Conservation (phyloP, 2,113 vertebrate species). For the Marmota monax region DNA sequence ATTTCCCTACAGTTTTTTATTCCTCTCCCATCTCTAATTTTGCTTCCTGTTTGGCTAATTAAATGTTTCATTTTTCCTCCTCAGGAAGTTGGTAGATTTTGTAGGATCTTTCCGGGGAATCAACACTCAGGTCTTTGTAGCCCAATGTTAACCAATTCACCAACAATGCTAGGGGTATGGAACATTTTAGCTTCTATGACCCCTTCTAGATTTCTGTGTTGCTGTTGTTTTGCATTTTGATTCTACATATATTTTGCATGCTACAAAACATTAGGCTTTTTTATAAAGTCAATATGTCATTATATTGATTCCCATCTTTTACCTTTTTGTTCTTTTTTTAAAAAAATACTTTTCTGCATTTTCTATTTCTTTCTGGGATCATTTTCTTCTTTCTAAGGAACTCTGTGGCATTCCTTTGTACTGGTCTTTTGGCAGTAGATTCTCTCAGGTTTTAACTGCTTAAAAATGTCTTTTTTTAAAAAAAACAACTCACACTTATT, state of each 20-base stretch:
- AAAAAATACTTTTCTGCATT: background rate
- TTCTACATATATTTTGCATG: background rate
- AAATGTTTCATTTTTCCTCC: background rate
- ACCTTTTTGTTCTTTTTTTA: background rate
- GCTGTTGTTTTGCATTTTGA: background rate
- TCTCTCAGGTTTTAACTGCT: background rate
- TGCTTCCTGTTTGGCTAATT: background rate
- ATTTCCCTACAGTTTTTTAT: background rate
- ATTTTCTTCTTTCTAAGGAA: slow-evolving; percentile 15
- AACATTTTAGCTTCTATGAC: background rate
- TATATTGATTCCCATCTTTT: background rate
- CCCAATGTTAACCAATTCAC: background rate
- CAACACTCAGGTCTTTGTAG: background rate
- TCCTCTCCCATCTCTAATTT: background rate
- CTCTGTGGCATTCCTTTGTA: background rate
- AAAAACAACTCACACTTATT: background rate
- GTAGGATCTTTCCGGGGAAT: background rate
- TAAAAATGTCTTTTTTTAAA: background rate
- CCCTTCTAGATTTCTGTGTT: background rate
- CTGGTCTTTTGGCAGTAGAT: background rate
- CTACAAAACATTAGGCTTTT: background rate
- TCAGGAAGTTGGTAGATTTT: background rate
- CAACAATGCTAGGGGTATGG: background rate
- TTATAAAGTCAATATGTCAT: background rate
- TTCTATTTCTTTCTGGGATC: background rate